Percentiles rank a stretch among this genome's conserved stretches.
Conservation (phyloP, 2,797 vertebrate species). For the Sebastes dallii region DNA sequence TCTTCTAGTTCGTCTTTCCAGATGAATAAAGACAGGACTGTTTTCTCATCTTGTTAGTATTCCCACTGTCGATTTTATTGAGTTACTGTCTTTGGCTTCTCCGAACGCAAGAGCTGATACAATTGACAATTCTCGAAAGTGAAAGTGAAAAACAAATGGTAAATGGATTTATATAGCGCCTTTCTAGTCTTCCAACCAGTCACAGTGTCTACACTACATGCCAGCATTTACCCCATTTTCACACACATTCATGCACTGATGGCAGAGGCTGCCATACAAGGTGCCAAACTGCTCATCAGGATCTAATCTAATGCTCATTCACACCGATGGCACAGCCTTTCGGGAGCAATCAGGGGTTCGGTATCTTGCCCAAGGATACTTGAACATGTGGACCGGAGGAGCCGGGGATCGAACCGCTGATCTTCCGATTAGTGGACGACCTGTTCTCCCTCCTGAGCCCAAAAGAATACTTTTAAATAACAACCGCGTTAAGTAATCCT, state of each 20-base stretch:
- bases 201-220: not conserved
- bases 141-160: not conserved
- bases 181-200: not conserved
- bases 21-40: not conserved
- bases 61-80: constrained; percentile 17
- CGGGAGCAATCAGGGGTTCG: not conserved
- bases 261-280: not conserved
- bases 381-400: not conserved
- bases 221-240: not conserved
- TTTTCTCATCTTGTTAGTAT: constrained; percentile 4
- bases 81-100: constrained; percentile 6
- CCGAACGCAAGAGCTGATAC: not conserved
- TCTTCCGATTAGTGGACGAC: not conserved
- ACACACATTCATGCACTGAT: not conserved
- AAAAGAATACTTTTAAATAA: constrained; percentile 4
- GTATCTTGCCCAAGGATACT: not conserved
- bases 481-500: not conserved
- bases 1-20: not conserved
- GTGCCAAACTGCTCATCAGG: not conserved
- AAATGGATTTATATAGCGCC: not conserved
- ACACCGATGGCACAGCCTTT: not conserved
- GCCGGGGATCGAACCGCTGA: not conserved
- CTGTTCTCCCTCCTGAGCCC: too few relatives aligned
- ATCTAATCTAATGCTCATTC: not conserved
- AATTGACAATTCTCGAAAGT: constrained; percentile 3